Conservation (phyloP, 2,888 invertebrate genomes). For the Agrotis segetum region DNA sequence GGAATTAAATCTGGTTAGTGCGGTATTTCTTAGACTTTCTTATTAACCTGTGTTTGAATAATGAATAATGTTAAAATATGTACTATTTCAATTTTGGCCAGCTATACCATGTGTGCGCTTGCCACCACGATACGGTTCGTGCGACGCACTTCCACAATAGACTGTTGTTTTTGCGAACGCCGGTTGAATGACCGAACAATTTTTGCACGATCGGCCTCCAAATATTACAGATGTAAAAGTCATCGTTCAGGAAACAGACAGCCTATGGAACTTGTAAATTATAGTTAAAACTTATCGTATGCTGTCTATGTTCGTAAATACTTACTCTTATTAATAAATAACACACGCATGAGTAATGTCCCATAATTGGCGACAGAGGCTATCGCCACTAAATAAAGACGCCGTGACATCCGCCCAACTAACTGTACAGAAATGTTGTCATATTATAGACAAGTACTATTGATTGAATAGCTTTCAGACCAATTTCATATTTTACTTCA, state of each 20-base stretch:
- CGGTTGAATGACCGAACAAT: constrained; percentile 81
- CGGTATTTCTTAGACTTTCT: neutral
- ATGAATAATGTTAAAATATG: neutral
- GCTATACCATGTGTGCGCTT: constrained; percentile 60
- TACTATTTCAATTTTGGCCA: constrained; percentile 26
- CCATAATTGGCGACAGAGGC: constrained; percentile 87
- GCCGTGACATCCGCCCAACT: constrained; percentile 87
- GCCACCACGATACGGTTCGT: constrained; percentile 69
- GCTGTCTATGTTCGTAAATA: constrained; percentile 48
- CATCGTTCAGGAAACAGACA: constrained; percentile 47
- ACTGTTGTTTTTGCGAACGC: constrained; percentile 80
- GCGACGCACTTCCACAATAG: constrained; percentile 83
- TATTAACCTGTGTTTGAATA: neutral
- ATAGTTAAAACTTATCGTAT: constrained; percentile 34
- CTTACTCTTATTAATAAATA: constrained; percentile 81
- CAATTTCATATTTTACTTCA: constrained; percentile 46
- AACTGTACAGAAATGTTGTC: constrained; percentile 80
- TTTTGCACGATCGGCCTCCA: constrained; percentile 80
- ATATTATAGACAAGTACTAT: constrained; percentile 62
- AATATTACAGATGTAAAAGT: constrained; percentile 65
- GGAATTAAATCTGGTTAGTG: neutral
- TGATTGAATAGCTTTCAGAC: constrained; percentile 38
- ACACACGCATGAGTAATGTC: constrained; percentile 85
- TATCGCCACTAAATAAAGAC: constrained; percentile 85
- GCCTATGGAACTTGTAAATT: constrained; percentile 30